Base-by-base conservation (phyloP, 1,140 invertebrate species). In the Batillaria attramentaria region DNA sequence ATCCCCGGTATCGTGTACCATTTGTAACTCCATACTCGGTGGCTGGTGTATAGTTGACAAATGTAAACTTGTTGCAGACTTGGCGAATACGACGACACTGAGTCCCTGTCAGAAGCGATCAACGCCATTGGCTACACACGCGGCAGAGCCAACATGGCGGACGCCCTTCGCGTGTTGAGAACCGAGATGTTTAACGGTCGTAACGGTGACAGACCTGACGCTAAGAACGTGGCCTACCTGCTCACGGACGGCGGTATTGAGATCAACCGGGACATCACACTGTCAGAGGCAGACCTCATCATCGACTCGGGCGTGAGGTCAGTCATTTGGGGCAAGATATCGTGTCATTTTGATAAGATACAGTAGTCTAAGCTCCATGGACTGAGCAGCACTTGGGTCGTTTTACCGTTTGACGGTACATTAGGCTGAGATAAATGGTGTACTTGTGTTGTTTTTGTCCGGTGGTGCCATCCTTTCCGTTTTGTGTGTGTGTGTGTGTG, bases 111-210 rank as follows among this genome's bases (percentile, higher is more conserved):
- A 10, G 66, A 84, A 24, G 85, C 84, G 10, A 78, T 89, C 24
- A 82, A 85, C 37, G 62, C 24, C 41, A 86, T 86, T 1, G 81
- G 82, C 46, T 89, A 89, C 80, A 87, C 83, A 0, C 74, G 84
- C 33, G 88, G 88, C 13, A 50, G 78, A 35, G 83, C 87, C 66
- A 87, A 89, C 72, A 86, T 89, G 86, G 88, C 88, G 0, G 85
- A 81, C 33, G 88, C 88, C 10, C 83, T 89, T 20, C 78, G 83
- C 35, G 80, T 81, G 10, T 57, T 87, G 2, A 66, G 87, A 3
- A 84, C 79, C 0, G 72, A 83, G 18, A 88, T 89, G 82, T 89
- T 88, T 75, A 87, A 84, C 41, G 74, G 78, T 13, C 68, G 79
- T 33, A 78, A 77, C 57, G 85, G 84, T 28, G 88, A 89, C 70